phyloP scores from a whole-genome alignment of 2,797 vertebrate species.

The Eulemur coronatus region DNA sequence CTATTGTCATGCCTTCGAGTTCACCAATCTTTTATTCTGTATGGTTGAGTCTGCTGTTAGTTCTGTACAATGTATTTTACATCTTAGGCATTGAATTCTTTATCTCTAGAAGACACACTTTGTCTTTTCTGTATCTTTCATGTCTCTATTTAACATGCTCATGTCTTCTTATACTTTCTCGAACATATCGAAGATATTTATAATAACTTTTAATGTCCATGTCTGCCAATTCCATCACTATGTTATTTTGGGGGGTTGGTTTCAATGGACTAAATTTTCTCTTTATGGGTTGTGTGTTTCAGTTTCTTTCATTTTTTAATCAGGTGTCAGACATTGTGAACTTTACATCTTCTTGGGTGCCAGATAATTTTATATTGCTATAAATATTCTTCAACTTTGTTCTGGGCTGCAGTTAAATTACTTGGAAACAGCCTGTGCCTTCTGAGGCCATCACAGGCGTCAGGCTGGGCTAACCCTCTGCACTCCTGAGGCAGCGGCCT shows the following conservation, averaged over 20 bases:
- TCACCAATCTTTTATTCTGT: not conserved
- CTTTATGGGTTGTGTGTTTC: not conserved
- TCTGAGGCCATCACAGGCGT: not conserved
- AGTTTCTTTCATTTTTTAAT: not conserved
- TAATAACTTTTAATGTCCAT: too few relatives aligned
- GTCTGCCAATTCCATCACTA: not conserved
- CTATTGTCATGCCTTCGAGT: not conserved
- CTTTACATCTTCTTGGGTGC: not conserved
- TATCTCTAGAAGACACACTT: not conserved
- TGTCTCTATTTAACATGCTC: not conserved
- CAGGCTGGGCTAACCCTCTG: not conserved
- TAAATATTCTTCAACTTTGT: not conserved
- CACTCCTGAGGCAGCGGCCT: too few relatives aligned
- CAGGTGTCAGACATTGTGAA: not conserved
- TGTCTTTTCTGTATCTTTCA: not conserved
- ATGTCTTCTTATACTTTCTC: not conserved
- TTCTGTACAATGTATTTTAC: not conserved
- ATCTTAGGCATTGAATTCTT: not conserved
- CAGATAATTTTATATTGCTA: not conserved
- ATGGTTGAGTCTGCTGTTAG: not conserved
- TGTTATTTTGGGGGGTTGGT: not conserved
- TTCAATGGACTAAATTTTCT: not conserved
- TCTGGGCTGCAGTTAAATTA: not conserved
- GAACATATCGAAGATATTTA: not conserved
- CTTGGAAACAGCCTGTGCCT: too few relatives aligned